A percentile compares a stretch with the other conserved stretches of the same genome.
Conservation (phyloP, 2,113 vertebrate species). For the Marmota flaviventris region DNA sequence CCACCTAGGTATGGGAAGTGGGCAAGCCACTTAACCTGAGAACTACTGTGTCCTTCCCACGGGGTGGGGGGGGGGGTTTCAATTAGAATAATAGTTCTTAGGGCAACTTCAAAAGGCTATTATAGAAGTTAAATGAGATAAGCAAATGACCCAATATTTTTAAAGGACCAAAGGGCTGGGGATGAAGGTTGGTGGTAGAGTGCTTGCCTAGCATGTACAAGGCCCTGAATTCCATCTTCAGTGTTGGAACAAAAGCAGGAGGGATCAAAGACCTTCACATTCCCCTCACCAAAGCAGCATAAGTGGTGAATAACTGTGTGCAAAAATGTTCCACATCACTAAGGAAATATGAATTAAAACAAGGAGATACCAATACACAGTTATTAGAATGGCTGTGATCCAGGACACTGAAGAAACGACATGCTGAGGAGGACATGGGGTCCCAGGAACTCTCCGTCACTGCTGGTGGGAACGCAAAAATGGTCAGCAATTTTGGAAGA, state of each 20-base stretch:
- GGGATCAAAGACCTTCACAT: neutral
- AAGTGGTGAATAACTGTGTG: no score
- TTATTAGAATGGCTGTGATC: no score
- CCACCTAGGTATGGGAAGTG: neutral
- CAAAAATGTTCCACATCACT: no score
- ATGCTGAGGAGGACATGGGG: neutral
- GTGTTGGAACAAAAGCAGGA: neutral
- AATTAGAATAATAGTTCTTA: neutral
- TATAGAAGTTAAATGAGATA: neutral
- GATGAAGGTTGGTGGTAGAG: neutral
- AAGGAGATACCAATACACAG: no score
- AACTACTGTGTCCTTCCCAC: neutral
- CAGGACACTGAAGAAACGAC: neutral
- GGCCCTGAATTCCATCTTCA: neutral
- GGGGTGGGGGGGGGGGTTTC: neutral
- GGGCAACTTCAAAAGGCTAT: constrained; percentile 10
- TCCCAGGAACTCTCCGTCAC: neutral
- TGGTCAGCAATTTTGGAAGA: no score
- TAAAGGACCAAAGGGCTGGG: neutral
- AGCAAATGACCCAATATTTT: neutral
- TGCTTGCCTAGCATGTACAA: neutral
- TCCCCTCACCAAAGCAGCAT: neutral
- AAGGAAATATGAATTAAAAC: no score
- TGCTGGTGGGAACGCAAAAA: no score
- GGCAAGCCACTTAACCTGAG: neutral